Conservation (phyloP, 30 jellyfish, hydroid and myxozoan species). For the Aurelia aurita region DNA sequence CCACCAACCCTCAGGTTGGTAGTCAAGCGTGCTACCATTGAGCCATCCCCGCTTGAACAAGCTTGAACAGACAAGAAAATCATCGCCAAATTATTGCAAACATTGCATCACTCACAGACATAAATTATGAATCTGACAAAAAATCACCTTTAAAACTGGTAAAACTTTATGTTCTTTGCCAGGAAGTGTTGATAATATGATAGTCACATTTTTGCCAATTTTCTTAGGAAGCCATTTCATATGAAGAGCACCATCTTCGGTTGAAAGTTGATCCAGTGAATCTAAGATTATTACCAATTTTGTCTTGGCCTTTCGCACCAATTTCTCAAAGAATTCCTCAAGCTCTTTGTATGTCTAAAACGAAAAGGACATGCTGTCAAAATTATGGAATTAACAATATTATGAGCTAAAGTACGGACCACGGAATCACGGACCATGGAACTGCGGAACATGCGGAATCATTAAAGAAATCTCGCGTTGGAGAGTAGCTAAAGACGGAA, state of each 20-base stretch:
- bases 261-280: conserved; percentile 88
- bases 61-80: too few species aligned
- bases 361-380: background rate
- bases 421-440: too few species aligned
- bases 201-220: conserved; percentile 24
- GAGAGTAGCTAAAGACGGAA: too few species aligned
- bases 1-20: too few species aligned
- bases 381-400: background rate
- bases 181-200: conserved; percentile 83
- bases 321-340: conserved; percentile 50
- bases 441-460: too few species aligned
- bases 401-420: too few species aligned
- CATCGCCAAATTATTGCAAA: too few species aligned
- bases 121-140: too few species aligned
- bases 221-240: conserved; percentile 88
- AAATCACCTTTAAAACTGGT: conserved; percentile 66
- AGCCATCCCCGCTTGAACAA: background rate
- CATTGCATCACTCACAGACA: too few species aligned
- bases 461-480: too few species aligned
- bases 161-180: conserved; percentile 65
- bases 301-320: conserved; percentile 6
- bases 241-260: conserved; percentile 72
- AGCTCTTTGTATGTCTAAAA: conserved; percentile 55
- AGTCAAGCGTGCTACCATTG: too few species aligned
- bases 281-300: conserved; percentile 72